A percentile compares a stretch with the other conserved stretches of the same genome.
These are phyloP conservation scores for Eclectus roratus DNA, from an alignment of 2,113 vertebrate genomes.

Conservation along the genomic window DNA sequence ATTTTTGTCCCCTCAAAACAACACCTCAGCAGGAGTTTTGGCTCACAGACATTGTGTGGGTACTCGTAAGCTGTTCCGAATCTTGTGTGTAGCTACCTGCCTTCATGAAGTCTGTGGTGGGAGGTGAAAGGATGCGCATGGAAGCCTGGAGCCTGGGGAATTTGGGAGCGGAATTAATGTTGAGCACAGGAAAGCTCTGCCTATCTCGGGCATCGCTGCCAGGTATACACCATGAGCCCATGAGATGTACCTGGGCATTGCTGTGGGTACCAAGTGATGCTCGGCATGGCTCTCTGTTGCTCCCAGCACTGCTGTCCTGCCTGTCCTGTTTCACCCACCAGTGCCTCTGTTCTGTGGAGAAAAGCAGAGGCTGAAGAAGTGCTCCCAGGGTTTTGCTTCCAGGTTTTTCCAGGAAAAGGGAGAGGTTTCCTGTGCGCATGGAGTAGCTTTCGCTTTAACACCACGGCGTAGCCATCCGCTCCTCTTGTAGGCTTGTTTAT, in stretches of 20 bases:
- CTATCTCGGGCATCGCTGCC: too few species aligned
- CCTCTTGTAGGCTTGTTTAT: not conserved
- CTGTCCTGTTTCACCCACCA: not conserved
- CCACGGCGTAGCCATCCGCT: not conserved
- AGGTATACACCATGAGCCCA: not conserved
- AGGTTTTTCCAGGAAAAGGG: not conserved
- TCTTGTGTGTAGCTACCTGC: not conserved
- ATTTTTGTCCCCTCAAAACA: not conserved
- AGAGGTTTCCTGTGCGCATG: not conserved
- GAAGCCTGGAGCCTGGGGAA: fast-evolving
- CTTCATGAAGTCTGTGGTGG: not conserved
- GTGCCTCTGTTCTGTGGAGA: not conserved
- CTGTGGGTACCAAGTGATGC: not conserved
- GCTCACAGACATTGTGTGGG: not conserved
- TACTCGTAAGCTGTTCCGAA: fast-evolving
- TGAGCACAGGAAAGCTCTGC: not conserved
- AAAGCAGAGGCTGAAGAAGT: not conserved
- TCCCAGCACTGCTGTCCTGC: not conserved
- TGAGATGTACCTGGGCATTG: not conserved
- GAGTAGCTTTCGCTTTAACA: not conserved
- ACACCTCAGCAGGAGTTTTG: not conserved
- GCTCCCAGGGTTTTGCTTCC: not conserved
- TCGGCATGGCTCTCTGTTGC: fast-evolving
- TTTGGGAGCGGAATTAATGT: not conserved
- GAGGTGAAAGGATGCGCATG: not conserved